Evolutionary conservation across 2,113 vertebrate genomes (phyloP), one percentile per base, ranked within the genome.

Genomic region (Cricetomys ansorgei): DNA sequence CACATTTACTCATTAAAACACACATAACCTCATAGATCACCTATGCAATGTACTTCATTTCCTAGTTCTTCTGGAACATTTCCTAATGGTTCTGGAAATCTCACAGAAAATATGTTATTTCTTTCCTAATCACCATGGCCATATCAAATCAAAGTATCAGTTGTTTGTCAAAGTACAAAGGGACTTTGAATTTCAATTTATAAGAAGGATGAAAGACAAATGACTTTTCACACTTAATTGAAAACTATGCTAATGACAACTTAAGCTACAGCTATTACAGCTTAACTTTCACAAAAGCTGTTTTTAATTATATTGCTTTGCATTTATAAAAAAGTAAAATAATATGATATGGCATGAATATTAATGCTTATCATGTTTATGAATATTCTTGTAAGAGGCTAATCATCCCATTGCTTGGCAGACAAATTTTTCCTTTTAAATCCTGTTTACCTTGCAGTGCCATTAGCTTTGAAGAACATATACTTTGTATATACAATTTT

Each of bases 201-300:
- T n/a, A n/a, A n/a, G n/a, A n/a, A n/a, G n/a, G n/a, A n/a, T n/a
- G n/a, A n/a, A n/a, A n/a, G n/a, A n/a, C n/a, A n/a, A n/a, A n/a
- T 69, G 50, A 70, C 29, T 62, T 85, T 95, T 89, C 75, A 5
- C 81, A 64, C 40, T 77, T 73, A 70, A 85, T 62, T 7, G 7
- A 70, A 73, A 72, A 4, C 55, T 94, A 0, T 89, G 3, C 79
- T 87, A 83, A 53, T 92, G 29, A 65, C n/a, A 92, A 50, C 16
- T 88, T 94, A 79, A 80, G 67, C 7, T 17, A 72, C 16, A 62
- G 62, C 67, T 9, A 50, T 16, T 64, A 34, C 13, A 67, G 17
- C 92, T 87, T 90, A 94, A 83, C 90, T 87, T 90, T 27, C 50
- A 45, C 45, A 48, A 94, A 90, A 83, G 73, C 29, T 25, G 50